phyloP scores from a whole-genome alignment of 2,888 invertebrate species.

The Nomada ruficornis region DNA sequence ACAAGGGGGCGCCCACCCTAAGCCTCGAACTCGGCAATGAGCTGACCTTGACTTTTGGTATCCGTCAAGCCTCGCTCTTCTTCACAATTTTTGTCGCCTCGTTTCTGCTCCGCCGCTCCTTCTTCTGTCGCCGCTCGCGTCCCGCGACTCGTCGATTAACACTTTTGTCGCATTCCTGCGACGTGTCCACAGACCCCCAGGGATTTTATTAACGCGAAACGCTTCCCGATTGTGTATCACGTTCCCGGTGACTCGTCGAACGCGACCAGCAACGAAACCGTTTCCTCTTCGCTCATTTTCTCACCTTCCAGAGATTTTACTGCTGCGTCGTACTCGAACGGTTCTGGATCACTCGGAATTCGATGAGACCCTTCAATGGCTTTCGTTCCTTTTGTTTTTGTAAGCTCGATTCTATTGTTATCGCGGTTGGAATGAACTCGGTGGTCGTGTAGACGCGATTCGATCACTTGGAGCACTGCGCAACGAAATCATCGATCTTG shows the following conservation, averaged over 20 bases:
- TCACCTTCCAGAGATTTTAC: too few species aligned
- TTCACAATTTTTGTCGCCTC: conserved; percentile 21
- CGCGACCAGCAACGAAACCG: neutral
- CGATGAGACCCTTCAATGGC: neutral
- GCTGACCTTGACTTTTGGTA: conserved; percentile 58
- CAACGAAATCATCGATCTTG: conserved; percentile 14
- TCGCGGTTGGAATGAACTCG: neutral
- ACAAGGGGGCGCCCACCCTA: conserved; percentile 27
- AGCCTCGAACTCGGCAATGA: conserved; percentile 5
- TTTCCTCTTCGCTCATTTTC: conserved; percentile 16
- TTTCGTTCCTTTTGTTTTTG: neutral
- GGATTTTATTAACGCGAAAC: conserved; percentile 30
- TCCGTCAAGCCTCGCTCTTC: conserved; percentile 37
- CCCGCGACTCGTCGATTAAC: conserved; percentile 19
- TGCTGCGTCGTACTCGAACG: neutral
- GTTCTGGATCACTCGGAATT: neutral
- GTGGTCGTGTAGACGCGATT: neutral
- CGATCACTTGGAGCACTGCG: conserved; percentile 1
- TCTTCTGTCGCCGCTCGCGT: neutral
- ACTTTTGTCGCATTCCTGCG: conserved; percentile 46
- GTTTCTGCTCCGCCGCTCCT: neutral
- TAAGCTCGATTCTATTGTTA: neutral
- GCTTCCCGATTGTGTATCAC: neutral
- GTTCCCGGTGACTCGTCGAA: neutral
- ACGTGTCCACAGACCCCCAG: conserved; percentile 24